Conservation (phyloP, 2,888 invertebrate species). For the Euclidia mi region DNA sequence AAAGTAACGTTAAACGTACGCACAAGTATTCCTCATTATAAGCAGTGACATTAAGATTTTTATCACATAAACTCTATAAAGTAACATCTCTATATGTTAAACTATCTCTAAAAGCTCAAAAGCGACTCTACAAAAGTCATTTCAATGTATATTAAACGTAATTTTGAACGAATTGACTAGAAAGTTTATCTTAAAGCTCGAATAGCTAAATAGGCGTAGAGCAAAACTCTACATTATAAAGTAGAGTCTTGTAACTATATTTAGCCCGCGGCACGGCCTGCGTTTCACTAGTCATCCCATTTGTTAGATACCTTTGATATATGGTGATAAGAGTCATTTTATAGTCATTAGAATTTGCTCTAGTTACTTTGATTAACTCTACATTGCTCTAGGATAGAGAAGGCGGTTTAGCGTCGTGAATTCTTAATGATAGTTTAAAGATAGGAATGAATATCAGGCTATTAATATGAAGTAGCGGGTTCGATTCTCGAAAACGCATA, state of each 20-base stretch:
- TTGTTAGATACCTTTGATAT: slow-evolving; percentile 35
- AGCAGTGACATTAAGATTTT: slow-evolving; percentile 15
- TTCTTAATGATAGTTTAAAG: no score
- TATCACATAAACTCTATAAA: slow-evolving; percentile 20
- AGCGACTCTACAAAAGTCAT: slow-evolving; percentile 5
- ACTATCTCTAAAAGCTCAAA: not conserved
- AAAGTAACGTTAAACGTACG: not conserved
- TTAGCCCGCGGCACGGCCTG: slow-evolving; percentile 45
- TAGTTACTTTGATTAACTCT: slow-evolving; percentile 14
- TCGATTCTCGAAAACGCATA: no score
- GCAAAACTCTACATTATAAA: slow-evolving; percentile 37
- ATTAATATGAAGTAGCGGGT: no score
- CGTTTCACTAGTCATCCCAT: slow-evolving; percentile 46
- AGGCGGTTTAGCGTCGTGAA: not conserved
- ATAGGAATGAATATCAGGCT: no score
- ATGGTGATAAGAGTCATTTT: slow-evolving; percentile 33
- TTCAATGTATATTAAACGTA: slow-evolving; percentile 9
- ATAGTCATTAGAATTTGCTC: slow-evolving; percentile 39
- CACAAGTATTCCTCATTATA: slow-evolving; percentile 10
- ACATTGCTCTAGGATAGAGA: slow-evolving; percentile 2
- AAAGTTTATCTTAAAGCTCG: slow-evolving; percentile 35
- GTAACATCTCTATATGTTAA: slow-evolving; percentile 3
- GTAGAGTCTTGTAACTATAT: slow-evolving; percentile 44
- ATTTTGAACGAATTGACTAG: slow-evolving; percentile 31
- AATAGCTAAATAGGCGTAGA: slow-evolving; percentile 34